A percentile compares a stretch with the other conserved stretches of the same genome.
Evolutionary conservation across 2,888 invertebrate species (phyloP).

Genomic region (Blomia tropicalis): DNA sequence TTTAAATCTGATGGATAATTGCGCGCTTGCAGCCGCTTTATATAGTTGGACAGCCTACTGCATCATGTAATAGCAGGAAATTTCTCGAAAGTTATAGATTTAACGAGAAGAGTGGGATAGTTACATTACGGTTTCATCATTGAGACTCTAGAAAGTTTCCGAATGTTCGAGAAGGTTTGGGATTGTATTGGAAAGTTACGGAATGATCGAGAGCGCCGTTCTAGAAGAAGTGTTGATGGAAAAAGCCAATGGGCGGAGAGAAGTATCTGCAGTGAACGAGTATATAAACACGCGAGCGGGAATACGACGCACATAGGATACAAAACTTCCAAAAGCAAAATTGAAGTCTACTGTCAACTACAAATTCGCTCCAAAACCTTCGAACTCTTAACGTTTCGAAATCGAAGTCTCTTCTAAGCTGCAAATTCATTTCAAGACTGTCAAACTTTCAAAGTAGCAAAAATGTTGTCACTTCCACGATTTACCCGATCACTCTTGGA

Average conservation of each 20-base stretch:
- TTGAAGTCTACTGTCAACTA: not conserved
- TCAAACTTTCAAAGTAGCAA: not conserved
- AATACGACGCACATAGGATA: no score
- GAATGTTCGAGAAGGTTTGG: not conserved
- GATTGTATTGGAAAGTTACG: not conserved
- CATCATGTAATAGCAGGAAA: not conserved
- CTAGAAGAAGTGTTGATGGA: no score
- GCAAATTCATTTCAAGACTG: no score
- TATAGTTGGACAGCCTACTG: not conserved
- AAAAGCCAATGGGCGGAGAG: no score
- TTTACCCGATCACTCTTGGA: not conserved
- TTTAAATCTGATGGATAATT: not conserved
- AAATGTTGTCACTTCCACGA: conserved; percentile 5
- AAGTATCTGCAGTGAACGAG: no score
- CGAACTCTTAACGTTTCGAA: no score
- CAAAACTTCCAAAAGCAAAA: no score
- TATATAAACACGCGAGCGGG: not conserved
- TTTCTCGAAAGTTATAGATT: not conserved
- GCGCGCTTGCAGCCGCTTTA: not conserved
- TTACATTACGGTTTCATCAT: no score
- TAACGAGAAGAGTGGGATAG: not conserved
- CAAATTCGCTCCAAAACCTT: not conserved
- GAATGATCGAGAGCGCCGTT: no score
- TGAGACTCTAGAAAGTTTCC: no score
- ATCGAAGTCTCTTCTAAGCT: not conserved